Percentiles rank a stretch among this genome's conserved stretches.
Evolutionary conservation across 2,888 invertebrate species (phyloP).

Genomic region (Lepetodrilus schrolli): DNA sequence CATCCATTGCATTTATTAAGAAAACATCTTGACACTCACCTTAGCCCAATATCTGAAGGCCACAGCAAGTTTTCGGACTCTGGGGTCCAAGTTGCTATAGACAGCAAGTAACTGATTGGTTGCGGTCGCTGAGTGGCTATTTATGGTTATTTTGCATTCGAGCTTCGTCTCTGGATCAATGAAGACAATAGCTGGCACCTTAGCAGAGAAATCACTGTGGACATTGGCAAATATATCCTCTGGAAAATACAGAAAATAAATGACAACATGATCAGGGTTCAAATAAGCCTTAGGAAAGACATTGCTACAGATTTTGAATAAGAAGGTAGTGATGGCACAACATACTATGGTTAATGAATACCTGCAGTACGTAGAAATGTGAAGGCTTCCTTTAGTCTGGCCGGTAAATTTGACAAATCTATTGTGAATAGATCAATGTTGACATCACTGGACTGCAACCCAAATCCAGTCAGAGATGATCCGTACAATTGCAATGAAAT

Average conservation of each 20-base stretch:
- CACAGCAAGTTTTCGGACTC: constrained; percentile 76
- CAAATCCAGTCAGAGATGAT: constrained; percentile 75
- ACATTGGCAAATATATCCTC: constrained; percentile 65
- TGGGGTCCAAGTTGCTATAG: constrained; percentile 77
- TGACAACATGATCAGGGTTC: too few relatives aligned
- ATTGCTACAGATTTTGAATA: too few relatives aligned
- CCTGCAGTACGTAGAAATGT: constrained; percentile 49
- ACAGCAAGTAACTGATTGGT: constrained; percentile 77
- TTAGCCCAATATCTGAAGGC: constrained; percentile 75
- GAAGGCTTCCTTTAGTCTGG: constrained; percentile 46
- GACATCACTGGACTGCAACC: constrained; percentile 74
- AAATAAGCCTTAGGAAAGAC: too few relatives aligned
- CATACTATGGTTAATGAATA: too few relatives aligned
- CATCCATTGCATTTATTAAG: too few relatives aligned
- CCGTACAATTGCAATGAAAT: constrained; percentile 73
- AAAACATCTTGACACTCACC: too few relatives aligned
- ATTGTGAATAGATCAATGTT: constrained; percentile 74
- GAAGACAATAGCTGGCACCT: constrained; percentile 73
- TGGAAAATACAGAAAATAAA: too few relatives aligned
- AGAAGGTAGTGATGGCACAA: too few relatives aligned
- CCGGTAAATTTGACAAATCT: constrained; percentile 43
- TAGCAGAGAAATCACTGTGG: constrained; percentile 72
- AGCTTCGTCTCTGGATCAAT: constrained; percentile 58
- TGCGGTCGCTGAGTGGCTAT: constrained; percentile 74
- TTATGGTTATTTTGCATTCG: constrained; percentile 71